Evolutionary conservation across 2,888 invertebrate genomes (phyloP), one percentile per base, ranked within the genome.

Genomic region (Gymnosoma rotundatum): DNA sequence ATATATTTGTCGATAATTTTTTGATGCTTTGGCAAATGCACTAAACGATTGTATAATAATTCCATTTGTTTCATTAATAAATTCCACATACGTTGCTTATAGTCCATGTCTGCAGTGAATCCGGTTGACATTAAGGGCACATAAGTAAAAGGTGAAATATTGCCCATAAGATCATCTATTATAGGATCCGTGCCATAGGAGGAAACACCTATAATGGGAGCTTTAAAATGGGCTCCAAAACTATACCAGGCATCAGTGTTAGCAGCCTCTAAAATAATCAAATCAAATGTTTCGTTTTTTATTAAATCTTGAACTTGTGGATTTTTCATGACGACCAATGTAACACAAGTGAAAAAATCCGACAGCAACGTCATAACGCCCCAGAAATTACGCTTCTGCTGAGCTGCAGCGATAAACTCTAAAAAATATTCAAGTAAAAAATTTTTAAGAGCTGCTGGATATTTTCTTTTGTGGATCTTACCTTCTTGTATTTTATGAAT

Each of bases 211-310:
- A 42, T 42, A 42, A 42, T 42, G 42, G 42, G 42, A 12, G 42
- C 42, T 42, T 42, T 42, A 42, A 42, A 42, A 42, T 42, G 42
- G 0, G 42, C 42, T 0, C 89, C 88, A 5, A 91, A 75, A 0
- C 90, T 91, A 56, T 89, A 89, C 8, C 91, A 69, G 2, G 91
- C 89, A 58, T 93, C 92, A 42, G 86, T 88, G 16, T 89, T 83
- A 8, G 42, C 42, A 2, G 42, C 86, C 45, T 92, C 92, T 2
- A 89, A 85, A 2, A 93, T 86, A 1, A 92, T 87, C 18, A 92
- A 75, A 86, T 93, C 42, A 52, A 91, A 93, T 9, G 70, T 42
- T 8, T 88, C 88, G 0, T 92, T 92, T 9, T 64, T 67, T 5
- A 90, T 8, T 0, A 90, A 54, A 21, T 87, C 16, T 45, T 89